Evolutionary conservation across 2,113 vertebrate genomes (phyloP), one percentile per base, ranked within the genome.

Genomic region (Cephalopholis sonnerati): DNA sequence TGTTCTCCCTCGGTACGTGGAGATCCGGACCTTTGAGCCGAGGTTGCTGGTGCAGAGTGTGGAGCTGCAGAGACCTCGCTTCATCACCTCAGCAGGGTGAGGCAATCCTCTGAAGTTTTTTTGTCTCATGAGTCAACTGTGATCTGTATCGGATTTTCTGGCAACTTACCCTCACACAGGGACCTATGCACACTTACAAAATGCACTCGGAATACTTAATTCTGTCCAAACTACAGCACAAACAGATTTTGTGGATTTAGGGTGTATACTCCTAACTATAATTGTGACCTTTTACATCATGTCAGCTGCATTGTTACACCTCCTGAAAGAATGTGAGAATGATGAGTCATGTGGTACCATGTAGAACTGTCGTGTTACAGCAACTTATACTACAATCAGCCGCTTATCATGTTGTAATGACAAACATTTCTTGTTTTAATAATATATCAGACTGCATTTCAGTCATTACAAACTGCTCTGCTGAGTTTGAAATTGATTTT

Each of bases 21-120:
- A 99, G 94, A 98, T 99, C 87, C 96, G 98, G 58, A 99, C 98
- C 0, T 96, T 99, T 2, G 97, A 99, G 32, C 98, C 98, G 0
- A 94, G 98, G 63, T 95, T 99, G 85, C 94, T 99, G 87, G 98
- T 99, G 44, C 98, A 99, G 96, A 99, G 97, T 13, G 97, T 98
- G 51, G 98, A 99, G 92, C 91, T 99, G 81, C 98, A 99, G 87
- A 97, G 97, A 27, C 98, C 98, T 0, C 97, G 98, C 29, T 99
- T 99, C 94, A 97, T 99, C 95, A 96, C 96, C 27, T 99, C 97
- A 0, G 98, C 97, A 74, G 98, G 98, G 98, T 99, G 90, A 93
- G 92, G 57, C 7, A 1, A 39, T 13, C 32, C 20, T 58, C 74
- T 57, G 13, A 20, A 11, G 39, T 41, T 8, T 18, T 41, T 16